phyloP scores from a whole-genome alignment of 2,888 invertebrate species.

The Tigriopus californicus region DNA sequence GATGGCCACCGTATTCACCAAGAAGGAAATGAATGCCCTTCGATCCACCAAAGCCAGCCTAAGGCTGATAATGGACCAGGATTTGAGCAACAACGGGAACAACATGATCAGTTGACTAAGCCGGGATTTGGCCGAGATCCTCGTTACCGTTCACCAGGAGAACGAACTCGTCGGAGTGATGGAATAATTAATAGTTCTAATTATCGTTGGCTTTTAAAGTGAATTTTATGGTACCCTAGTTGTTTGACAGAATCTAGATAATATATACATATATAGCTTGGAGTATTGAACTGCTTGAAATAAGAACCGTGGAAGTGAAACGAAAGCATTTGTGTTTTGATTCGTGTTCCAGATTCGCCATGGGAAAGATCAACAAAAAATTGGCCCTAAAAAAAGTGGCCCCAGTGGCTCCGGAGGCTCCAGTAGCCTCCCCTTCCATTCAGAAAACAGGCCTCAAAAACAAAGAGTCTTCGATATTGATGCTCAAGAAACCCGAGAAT shows the following conservation, averaged over 20 bases:
- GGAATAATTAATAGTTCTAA: no score
- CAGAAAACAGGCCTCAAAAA: not conserved
- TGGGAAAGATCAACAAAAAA: constrained; percentile 11
- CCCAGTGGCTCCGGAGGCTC: not conserved
- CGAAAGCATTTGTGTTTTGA: not conserved
- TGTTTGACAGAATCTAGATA: not conserved
- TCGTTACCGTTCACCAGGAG: no score
- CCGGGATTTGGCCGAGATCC: not conserved
- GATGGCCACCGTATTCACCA: constrained; percentile 65
- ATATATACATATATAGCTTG: not conserved
- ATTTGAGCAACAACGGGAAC: not conserved
- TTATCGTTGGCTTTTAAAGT: not conserved
- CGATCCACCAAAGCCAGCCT: not conserved
- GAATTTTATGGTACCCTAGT: not conserved
- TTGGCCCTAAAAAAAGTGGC: not conserved
- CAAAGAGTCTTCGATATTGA: not conserved
- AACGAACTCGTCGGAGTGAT: no score
- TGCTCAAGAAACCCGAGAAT: not conserved
- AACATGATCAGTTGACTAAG: not conserved
- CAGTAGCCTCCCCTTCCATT: not conserved
- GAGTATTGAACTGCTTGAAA: not conserved
- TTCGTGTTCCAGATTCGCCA: no score
- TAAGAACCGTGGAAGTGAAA: not conserved
- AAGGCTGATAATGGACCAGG: not conserved
- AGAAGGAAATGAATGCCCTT: constrained; percentile 48